Conservation (phyloP, 2,888 invertebrate genomes). For the Drosophila formosana region DNA sequence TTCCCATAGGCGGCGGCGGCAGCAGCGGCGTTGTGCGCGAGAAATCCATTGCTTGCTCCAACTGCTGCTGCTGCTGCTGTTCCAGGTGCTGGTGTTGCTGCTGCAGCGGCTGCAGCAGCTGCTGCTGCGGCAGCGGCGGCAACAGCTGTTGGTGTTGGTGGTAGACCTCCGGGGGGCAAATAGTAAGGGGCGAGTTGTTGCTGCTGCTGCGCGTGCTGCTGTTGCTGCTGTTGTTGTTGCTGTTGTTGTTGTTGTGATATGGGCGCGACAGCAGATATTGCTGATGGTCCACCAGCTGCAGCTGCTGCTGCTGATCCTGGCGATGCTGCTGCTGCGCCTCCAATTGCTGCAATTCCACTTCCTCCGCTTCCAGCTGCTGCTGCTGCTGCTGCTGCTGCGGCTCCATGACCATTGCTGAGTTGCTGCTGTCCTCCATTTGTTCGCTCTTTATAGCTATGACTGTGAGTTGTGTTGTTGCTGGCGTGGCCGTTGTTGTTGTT, state of each 20-base stretch:
- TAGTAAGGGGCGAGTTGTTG: slow-evolving; percentile 65
- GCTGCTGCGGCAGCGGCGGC: slow-evolving; percentile 36
- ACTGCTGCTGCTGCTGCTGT: slow-evolving; percentile 67
- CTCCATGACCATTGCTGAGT: slow-evolving; percentile 80
- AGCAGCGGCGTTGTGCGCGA: slow-evolving; percentile 81
- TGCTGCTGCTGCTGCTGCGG: slow-evolving; percentile 50
- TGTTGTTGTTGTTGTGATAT: slow-evolving; percentile 59
- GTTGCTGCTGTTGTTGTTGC: slow-evolving; percentile 60
- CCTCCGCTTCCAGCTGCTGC: slow-evolving; percentile 43
- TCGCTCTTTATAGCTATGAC: slow-evolving; percentile 78
- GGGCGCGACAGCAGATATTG: slow-evolving; percentile 59
- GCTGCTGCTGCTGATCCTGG: slow-evolving; percentile 74
- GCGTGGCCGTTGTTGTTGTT: slow-evolving; percentile 87
- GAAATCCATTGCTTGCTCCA: slow-evolving; percentile 79
- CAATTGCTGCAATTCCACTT: slow-evolving; percentile 49
- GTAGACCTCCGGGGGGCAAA: slow-evolving; percentile 20
- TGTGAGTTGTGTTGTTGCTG: slow-evolving; percentile 67
- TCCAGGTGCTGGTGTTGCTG: slow-evolving; percentile 69
- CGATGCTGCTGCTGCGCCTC: slow-evolving; percentile 70
- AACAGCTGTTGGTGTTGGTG: slow-evolving; percentile 41
- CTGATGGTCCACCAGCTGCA: slow-evolving; percentile 34
- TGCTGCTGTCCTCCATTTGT: slow-evolving; percentile 80
- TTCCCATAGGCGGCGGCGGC: slow-evolving; percentile 80
- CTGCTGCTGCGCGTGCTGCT: slow-evolving; percentile 61
- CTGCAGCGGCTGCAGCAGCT: slow-evolving; percentile 26